phyloP scores from a whole-genome alignment of 2,888 invertebrate species.

The Dryocosmus kuriphilus region DNA sequence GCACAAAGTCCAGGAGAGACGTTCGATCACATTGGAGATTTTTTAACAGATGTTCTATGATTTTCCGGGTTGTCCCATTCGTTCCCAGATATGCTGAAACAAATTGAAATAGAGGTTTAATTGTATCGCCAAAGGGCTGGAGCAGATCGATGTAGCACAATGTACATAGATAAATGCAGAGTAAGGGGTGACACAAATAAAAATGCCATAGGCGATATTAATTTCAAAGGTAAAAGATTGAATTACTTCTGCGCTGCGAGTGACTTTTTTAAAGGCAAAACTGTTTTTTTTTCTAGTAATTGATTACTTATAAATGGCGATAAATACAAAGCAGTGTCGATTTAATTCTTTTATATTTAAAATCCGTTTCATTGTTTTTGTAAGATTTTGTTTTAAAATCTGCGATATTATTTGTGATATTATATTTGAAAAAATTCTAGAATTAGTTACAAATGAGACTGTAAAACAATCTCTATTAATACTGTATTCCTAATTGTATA shows the following conservation, averaged over 20 bases:
- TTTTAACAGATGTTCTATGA: constrained; percentile 27
- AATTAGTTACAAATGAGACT: no score
- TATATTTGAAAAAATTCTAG: no score
- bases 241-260: neutral
- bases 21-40: neutral
- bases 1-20: constrained; percentile 7
- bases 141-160: neutral
- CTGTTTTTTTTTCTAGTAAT: neutral
- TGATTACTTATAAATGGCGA: neutral
- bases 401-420: no score
- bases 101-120: constrained; percentile 20
- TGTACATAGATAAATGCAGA: constrained; percentile 2
- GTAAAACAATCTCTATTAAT: no score
- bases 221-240: neutral
- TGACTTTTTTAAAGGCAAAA: neutral
- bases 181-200: neutral
- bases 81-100: neutral
- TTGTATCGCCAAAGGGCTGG: constrained; percentile 30
- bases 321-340: neutral
- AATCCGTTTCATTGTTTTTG: no score
- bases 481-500: no score
- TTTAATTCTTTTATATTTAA: no score
- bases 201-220: neutral
- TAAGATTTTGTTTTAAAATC: no score
- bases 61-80: neutral